Evolutionary conservation across 1,140 invertebrate genomes (phyloP), one percentile per base, ranked within the genome.

Genomic region (Camponotus vicinus): DNA sequence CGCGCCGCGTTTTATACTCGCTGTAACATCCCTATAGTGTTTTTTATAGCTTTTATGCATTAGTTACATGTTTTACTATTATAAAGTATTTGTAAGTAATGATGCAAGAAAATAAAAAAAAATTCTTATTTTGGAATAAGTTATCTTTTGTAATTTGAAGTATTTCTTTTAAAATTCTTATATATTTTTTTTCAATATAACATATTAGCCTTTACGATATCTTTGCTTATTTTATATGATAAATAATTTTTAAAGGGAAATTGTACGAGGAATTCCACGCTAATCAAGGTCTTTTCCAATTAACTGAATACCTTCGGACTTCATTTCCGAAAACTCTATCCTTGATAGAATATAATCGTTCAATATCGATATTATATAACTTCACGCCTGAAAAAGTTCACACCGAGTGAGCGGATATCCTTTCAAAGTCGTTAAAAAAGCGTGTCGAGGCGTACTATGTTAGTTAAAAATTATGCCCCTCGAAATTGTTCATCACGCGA

Each of bases 401-500:
- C 13, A 5, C 13, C 37, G 11, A 15, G 27, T n/a, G 66, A 59
- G 52, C 79, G 79, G 69, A 75, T 75, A 32, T 83, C 32, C 79
- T 61, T 61, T 49, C 79, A 21, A 21, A 18, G 15, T 32, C 13
- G 55, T 40, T 61, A 59, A 61, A 75, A 75, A 8, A 15, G 49
- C 15, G 21, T 49, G 7, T 15, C 45, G n/a, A 27, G 27, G 21
- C 78, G 27, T n/a, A 4, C 34, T 13, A 21, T n/a, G 52, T 59
- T 61, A 73, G 79, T 63, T 27, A 32, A 73, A 73, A 83, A 40
- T 77, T 78, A 75, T 45, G 57, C 37, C 52, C 27, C 63, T 13
- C 77, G 55, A 75, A 83, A 83, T 83, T 75, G 79, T 83, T 75
- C 42, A 75, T 73, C 79, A 73, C 55, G 55, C 79, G 79, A 75